Base-by-base conservation (phyloP, 2,888 invertebrate genomes). In the Alviniconcha strummeri region DNA sequence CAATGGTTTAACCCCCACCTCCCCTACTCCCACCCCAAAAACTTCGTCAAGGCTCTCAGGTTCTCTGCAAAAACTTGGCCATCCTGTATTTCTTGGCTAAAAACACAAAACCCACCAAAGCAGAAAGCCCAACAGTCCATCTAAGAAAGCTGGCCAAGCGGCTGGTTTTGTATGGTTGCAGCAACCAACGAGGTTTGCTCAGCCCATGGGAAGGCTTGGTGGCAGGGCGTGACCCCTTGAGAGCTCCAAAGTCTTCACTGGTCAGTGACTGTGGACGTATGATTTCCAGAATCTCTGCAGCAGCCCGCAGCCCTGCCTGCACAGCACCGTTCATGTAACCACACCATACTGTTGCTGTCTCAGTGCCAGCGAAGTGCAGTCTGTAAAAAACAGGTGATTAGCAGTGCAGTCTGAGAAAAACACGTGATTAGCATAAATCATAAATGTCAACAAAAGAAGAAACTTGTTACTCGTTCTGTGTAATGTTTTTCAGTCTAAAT, bases 311-410 rank as follows among this genome's bases (percentile, higher is more conserved):
- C 8, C 93, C 93, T 17, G 92, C 88, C 85, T 93, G 92, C 8
- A 93, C 91, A 13, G 93, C 93, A 7, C 93, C 93, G 87, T 90
- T 92, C 90, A 93, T 91, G 85, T 91, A 93, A 15, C 93, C 93
- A 86, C 91, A 91, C 91, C 92, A 93, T 1, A 87, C 85, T 0
- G 92, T 91, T 36, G 93, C 92, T 13, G 93, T 91, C 86, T 93
- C 93, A n/a, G 93, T 93, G 9, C 93, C 93, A 84, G 93, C 93
- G 90, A 93, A 92, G 85, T 93, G 91, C 36, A 93, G 76, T 82
- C 93, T 93, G 84, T 3, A 86, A 8, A 60, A 60, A 8, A 60
- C 36, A 60, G 60, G 36, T 36, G 36, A 36, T 36, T 36, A 36
- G 36, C 36, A 36, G 36, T 0, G 36, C 36, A 36, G 36, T 36